Evolutionary conservation across 1,140 invertebrate species (phyloP).

Genomic region (Pinna nobilis): DNA sequence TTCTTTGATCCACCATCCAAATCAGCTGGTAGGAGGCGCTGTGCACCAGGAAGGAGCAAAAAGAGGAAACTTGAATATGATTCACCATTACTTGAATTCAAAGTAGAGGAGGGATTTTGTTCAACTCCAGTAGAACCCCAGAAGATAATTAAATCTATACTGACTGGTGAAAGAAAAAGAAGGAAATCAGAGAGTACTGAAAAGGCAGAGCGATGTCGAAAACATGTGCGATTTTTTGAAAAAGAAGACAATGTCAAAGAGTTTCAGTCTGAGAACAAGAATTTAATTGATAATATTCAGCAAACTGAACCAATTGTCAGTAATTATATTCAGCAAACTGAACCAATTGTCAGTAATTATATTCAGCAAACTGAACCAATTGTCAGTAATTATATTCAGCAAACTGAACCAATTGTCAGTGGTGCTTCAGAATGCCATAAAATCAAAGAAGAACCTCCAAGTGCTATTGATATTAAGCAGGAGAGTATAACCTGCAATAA

Average conservation of each 20-base stretch:
- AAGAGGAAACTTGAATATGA: conserved; percentile 24
- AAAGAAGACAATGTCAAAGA: conserved; percentile 1
- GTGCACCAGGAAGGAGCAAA: conserved; percentile 41
- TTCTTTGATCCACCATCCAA: conserved; percentile 56
- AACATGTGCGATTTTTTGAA: conserved; percentile 27
- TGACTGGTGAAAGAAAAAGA: conserved; percentile 31
- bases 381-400: neutral
- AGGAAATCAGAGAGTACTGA: conserved; percentile 1
- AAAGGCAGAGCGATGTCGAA: neutral
- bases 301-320: neutral
- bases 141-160: conserved; percentile 34
- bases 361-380: neutral
- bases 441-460: no score
- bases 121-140: conserved; percentile 30
- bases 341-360: neutral
- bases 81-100: neutral
- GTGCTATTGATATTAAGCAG: no score
- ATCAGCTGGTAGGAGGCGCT: conserved; percentile 38
- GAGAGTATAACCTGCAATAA: no score
- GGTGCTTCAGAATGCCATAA: no score
- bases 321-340: neutral
- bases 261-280: neutral
- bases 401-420: neutral
- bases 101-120: neutral
- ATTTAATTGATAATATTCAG: neutral